Evolutionary conservation across 2,113 vertebrate genomes (phyloP).

Genomic region (Alligator sinensis): DNA sequence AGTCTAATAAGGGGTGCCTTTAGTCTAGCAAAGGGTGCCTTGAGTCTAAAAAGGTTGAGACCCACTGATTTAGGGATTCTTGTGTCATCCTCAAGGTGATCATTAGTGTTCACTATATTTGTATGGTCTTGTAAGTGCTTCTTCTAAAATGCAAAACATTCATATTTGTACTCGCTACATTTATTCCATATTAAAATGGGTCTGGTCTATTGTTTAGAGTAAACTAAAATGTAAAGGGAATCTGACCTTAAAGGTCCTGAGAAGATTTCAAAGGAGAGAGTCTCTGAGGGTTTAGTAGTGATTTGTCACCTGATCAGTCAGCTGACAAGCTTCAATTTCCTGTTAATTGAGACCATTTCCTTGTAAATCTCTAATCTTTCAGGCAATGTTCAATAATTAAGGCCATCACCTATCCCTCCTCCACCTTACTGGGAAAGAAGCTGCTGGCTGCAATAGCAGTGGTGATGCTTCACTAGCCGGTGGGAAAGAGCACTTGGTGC

Average conservation of each 20-base stretch:
- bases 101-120: not conserved
- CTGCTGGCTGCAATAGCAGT: not conserved
- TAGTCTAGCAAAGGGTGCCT: no score
- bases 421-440: not conserved
- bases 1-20: no score
- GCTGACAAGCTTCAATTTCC: constrained; percentile 34
- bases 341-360: not conserved
- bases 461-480: not conserved
- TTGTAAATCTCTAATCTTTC: not conserved
- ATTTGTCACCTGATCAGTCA: constrained; percentile 40
- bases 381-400: not conserved
- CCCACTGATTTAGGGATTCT: no score
- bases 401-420: not conserved
- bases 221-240: not conserved
- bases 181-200: not conserved
- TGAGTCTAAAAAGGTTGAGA: no score
- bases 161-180: not conserved
- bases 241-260: not conserved
- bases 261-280: not conserved
- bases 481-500: not conserved
- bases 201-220: not conserved
- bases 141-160: not conserved
- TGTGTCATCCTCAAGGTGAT: no score
- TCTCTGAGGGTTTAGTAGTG: not conserved
- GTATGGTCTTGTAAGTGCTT: not conserved